Evolutionary conservation across 2,113 vertebrate genomes (phyloP), one percentile per base, ranked within the genome.

Genomic region (Fulmarus glacialis): DNA sequence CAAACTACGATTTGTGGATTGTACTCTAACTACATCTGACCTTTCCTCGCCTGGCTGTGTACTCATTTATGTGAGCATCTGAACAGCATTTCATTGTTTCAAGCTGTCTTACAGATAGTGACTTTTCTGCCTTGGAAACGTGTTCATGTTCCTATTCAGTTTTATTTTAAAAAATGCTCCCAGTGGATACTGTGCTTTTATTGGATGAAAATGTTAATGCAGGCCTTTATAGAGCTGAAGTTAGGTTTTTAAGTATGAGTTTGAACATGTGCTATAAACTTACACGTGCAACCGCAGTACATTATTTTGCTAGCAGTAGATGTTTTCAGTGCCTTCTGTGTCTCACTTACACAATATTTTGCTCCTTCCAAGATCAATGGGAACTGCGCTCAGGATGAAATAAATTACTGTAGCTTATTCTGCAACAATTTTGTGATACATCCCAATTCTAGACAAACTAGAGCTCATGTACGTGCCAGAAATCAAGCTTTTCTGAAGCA

Each of bases 21-120:
- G 92, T 94, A 62, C 40, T 92, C 70, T 90, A 83, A 88, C 83
- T 79, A 60, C 73, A 89, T 60, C 78, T 95, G 96, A 90, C 90
- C 88, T 92, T 95, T 96, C 42, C 80, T 68, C 68, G 78, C 29
- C 71, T 83, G 75, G n/a, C 79, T 86, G 42, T 55, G 9, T 59
- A 60, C 36, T 92, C 82, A 50, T 82, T 86, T 92, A 68, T 32
- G 30, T 60, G 62, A 94, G 55, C 47, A 83, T 87, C 68, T 91
- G 91, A 91, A 75, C 22, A 92, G 80, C 53, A 68, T 84, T 90
- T 74, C 12, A 27, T 50, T 64, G 60, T 38, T 93, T 83, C 63
- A 89, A 70, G 18, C 43, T 87, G 43, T 63, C 30, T 90, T 74
- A 70, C 4, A 77, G 30, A 26, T 10, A 78, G 27, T 53, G 29